Conservation (phyloP, 2,797 vertebrate genomes). For the Darevskia nairensis region DNA sequence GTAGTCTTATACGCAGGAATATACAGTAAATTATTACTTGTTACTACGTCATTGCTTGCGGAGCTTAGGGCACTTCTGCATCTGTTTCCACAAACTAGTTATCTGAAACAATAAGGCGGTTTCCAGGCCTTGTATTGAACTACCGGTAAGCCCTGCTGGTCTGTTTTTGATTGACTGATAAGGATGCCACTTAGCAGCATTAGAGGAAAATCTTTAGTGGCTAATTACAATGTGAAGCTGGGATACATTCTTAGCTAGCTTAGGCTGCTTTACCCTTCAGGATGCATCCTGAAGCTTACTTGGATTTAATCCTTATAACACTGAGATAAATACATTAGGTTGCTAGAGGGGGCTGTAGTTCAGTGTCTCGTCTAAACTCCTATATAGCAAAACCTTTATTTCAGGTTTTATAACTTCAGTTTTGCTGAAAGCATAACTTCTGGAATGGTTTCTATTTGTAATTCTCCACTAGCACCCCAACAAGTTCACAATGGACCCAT, state of each 20-base stretch:
- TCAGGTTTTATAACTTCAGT: not conserved
- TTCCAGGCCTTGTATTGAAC: not conserved
- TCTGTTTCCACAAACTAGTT: not conserved
- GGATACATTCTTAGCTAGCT: not conserved
- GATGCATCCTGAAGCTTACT: not conserved
- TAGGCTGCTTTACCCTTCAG: not conserved
- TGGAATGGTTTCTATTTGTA: not conserved
- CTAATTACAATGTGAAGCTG: not conserved
- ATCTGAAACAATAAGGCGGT: not conserved
- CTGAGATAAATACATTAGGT: not conserved
- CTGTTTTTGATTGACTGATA: not conserved
- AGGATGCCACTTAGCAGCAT: not conserved
- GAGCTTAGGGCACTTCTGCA: not conserved
- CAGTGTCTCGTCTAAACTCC: constrained; percentile 4
- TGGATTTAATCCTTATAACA: not conserved
- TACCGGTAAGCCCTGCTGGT: not conserved
- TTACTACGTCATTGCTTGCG: not conserved
- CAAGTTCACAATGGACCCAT: not conserved
- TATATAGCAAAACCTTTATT: not conserved
- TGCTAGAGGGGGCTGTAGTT: not conserved
- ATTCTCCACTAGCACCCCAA: not conserved
- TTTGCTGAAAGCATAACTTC: not conserved
- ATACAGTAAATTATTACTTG: not conserved
- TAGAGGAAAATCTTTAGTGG: not conserved
- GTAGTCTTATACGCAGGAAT: too few species aligned